These are phyloP conservation scores for Ctenopoma kingsleyae DNA, from an alignment of 2,797 vertebrate species.

Conservation along the genomic window DNA sequence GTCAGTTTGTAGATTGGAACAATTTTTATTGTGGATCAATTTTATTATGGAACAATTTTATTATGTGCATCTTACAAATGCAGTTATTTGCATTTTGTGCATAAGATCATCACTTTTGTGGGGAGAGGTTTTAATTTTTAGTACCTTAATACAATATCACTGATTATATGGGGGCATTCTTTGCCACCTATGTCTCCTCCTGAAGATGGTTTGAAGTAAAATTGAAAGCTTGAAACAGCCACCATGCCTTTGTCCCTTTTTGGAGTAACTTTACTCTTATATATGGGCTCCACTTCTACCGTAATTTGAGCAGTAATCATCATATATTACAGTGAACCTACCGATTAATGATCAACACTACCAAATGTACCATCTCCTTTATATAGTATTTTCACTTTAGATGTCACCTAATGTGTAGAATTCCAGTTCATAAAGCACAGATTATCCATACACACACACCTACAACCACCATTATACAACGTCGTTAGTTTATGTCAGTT, in stretches of 20 bases:
- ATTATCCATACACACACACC: constrained; percentile 25
- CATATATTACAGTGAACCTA: constrained; percentile 33
- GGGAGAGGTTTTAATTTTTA: constrained; percentile 13
- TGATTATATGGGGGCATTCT: constrained; percentile 3
- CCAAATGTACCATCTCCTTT: constrained; percentile 16
- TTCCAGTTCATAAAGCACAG: constrained; percentile 40
- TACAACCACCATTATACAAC: constrained; percentile 23
- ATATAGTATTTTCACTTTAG: constrained; percentile 20
- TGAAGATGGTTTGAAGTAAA: too few relatives aligned
- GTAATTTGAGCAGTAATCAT: constrained; percentile 37
- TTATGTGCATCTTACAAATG: constrained; percentile 28
- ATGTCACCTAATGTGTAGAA: constrained; percentile 23
- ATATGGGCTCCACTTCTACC: constrained; percentile 19
- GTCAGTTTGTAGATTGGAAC: constrained; percentile 5
- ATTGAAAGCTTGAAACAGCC: too few relatives aligned
- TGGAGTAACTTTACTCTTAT: constrained; percentile 2
- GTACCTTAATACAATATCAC: constrained; percentile 52
- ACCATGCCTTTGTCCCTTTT: too few relatives aligned
- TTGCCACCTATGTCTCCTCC: too few relatives aligned
- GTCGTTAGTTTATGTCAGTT: constrained; percentile 72
- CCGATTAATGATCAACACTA: constrained; percentile 47
- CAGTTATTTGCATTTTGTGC: constrained; percentile 7
- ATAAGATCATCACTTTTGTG: constrained; percentile 4
- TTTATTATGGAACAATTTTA: constrained; percentile 7
- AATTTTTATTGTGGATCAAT: too few relatives aligned